These are phyloP conservation scores for Dendrocopos noguchii DNA, from an alignment of 2,113 vertebrate species.

Conservation along the genomic window DNA sequence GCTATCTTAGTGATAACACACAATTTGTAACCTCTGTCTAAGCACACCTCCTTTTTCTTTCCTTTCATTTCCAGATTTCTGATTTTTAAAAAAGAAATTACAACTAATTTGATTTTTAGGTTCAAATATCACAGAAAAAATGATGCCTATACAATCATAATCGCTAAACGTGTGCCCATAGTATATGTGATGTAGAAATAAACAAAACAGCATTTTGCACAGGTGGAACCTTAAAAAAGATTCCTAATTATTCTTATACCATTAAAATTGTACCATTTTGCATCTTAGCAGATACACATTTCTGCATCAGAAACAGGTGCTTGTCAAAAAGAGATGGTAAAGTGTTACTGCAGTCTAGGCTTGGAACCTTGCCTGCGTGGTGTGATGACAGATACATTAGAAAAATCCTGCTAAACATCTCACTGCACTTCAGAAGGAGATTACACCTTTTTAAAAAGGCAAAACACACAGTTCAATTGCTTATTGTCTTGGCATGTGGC, in stretches of 20 bases:
- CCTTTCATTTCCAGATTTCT: not conserved
- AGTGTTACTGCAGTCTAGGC: slow-evolving; percentile 69
- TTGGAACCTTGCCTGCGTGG: slow-evolving; percentile 77
- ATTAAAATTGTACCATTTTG: slow-evolving; percentile 89
- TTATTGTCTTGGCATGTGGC: slow-evolving; percentile 82
- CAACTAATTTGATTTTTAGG: slow-evolving; percentile 20
- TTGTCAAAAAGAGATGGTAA: slow-evolving; percentile 81
- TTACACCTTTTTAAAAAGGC: slow-evolving; percentile 85
- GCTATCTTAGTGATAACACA: not conserved
- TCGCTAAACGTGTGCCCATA: not conserved
- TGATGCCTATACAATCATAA: not conserved
- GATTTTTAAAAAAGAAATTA: not conserved
- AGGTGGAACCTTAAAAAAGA: slow-evolving; percentile 88
- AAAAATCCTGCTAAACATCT: slow-evolving; percentile 86
- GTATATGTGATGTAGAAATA: slow-evolving; percentile 35
- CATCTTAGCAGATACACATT: slow-evolving; percentile 84
- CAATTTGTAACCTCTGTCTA: not conserved
- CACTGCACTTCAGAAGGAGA: slow-evolving; percentile 84
- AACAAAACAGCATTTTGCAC: slow-evolving; percentile 84
- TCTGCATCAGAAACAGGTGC: slow-evolving; percentile 91
- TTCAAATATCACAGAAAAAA: slow-evolving; percentile 23
- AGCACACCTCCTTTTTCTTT: not conserved
- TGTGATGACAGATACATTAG: slow-evolving; percentile 81
- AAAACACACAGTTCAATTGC: slow-evolving; percentile 82
- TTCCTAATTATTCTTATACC: slow-evolving; percentile 91